Evolutionary conservation across 1,140 invertebrate genomes (phyloP).

Genomic region (Temnothorax longispinosus): DNA sequence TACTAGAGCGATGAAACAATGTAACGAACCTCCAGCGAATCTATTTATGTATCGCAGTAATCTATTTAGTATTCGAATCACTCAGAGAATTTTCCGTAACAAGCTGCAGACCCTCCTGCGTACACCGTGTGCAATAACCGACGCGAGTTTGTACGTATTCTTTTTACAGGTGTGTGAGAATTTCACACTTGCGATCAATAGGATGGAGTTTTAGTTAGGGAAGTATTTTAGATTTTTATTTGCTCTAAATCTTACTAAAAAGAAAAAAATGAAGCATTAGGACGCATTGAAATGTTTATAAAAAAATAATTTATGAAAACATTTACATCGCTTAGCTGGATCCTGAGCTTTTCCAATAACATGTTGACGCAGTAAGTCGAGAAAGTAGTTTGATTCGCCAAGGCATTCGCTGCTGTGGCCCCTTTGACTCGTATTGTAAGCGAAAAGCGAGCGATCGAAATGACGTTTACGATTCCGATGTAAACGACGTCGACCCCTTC

Average conservation of each 20-base stretch:
- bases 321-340: not conserved
- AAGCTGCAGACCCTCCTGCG: conserved; percentile 1
- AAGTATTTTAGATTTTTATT: not conserved
- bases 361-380: not conserved
- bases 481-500: conserved; percentile 36
- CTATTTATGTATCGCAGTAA: conserved; percentile 55
- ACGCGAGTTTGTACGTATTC: not conserved
- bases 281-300: not conserved
- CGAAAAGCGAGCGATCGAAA: conserved; percentile 39
- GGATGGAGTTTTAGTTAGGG: not conserved
- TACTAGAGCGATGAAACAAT: conserved; percentile 65
- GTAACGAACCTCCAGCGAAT: conserved; percentile 54
- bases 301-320: not conserved
- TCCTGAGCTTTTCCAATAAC: not conserved
- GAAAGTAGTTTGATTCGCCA: not conserved
- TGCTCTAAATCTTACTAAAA: not conserved
- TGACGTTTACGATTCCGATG: conserved; percentile 60
- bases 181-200: not conserved
- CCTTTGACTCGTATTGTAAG: conserved; percentile 59
- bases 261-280: not conserved
- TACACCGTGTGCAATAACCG: not conserved
- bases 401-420: not conserved
- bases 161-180: not conserved
- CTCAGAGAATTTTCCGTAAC: conserved; percentile 56
- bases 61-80: conserved; percentile 60